These are phyloP conservation scores for Heliconius hewitsoni DNA, from an alignment of 1,140 invertebrate genomes.

Conservation along the genomic window DNA sequence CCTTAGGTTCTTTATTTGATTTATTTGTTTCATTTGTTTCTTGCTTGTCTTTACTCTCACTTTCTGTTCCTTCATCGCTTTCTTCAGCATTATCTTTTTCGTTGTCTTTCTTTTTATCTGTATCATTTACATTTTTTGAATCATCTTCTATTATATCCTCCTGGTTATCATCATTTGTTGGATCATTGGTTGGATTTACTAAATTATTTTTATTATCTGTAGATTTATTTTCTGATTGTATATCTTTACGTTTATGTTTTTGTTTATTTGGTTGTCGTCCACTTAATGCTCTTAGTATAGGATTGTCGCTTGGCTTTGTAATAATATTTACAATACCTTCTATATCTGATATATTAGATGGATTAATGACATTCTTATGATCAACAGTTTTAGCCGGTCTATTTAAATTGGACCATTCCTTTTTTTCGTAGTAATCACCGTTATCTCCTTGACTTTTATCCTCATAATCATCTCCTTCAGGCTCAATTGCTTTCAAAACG, in stretches of 20 bases:
- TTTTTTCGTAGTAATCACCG: constrained; percentile 72
- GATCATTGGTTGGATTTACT: constrained; percentile 18
- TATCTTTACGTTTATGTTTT: constrained; percentile 32
- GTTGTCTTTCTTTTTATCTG: constrained; percentile 33
- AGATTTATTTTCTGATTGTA: background rate
- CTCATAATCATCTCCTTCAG: constrained; percentile 57
- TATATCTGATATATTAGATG: constrained; percentile 61
- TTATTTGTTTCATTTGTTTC: constrained; percentile 32
- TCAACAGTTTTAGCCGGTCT: constrained; percentile 43
- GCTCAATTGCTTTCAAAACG: constrained; percentile 55
- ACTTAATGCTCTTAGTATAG: constrained; percentile 41
- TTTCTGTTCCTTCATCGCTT: constrained; percentile 36
- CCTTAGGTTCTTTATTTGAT: constrained; percentile 21
- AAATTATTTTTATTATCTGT: constrained; percentile 12
- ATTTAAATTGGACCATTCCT: constrained; percentile 64
- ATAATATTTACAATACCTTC: constrained; percentile 68
- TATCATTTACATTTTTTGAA: constrained; percentile 31
- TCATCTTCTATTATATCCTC: constrained; percentile 30
- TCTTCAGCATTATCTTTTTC: constrained; percentile 31
- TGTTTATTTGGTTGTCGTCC: constrained; percentile 26
- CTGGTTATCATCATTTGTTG: constrained; percentile 21
- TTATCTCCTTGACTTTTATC: constrained; percentile 62
- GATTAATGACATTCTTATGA: constrained; percentile 43
- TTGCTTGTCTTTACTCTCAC: constrained; percentile 31
- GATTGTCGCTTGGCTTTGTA: constrained; percentile 44